phyloP scores from a whole-genome alignment of 1,140 invertebrate species.

The Drosophila teissieri region DNA sequence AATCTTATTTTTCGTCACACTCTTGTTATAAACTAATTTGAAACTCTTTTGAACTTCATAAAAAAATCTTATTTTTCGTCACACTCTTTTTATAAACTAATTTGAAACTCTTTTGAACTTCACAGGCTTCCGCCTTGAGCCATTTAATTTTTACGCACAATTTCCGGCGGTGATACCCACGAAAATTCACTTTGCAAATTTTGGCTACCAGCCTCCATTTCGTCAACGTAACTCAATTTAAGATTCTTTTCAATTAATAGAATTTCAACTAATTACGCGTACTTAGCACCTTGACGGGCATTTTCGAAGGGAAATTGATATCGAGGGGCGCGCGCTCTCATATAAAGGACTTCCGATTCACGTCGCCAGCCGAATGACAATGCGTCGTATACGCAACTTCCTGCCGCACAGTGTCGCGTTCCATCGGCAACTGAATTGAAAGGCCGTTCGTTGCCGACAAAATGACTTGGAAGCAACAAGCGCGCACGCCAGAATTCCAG shows the following conservation, averaged over 20 bases:
- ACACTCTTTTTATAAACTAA: slow-evolving; percentile 12
- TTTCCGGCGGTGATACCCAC: slow-evolving; percentile 31
- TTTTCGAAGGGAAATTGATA: slow-evolving; percentile 5
- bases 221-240: slow-evolving; percentile 40
- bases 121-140: background rate
- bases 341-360: slow-evolving; percentile 39
- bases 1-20: background rate
- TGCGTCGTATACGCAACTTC: slow-evolving; percentile 78
- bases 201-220: slow-evolving; percentile 16
- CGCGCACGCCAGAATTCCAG: slow-evolving; percentile 40
- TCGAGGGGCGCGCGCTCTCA: slow-evolving; percentile 48
- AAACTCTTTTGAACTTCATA: slow-evolving; percentile 13
- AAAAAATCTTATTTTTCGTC: background rate
- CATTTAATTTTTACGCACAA: slow-evolving; percentile 20
- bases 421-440: slow-evolving; percentile 72
- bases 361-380: slow-evolving; percentile 35
- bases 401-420: slow-evolving; percentile 74
- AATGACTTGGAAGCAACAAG: slow-evolving; percentile 55
- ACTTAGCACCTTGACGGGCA: slow-evolving; percentile 59
- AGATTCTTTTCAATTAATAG: slow-evolving; percentile 60
- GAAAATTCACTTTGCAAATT: slow-evolving; percentile 40
- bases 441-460: slow-evolving; percentile 38
- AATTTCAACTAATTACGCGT: slow-evolving; percentile 66
- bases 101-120: slow-evolving; percentile 9
- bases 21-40: slow-evolving; percentile 9